Base-by-base conservation (phyloP, 53 echinoderm and acorn worm genomes). In the Stichopus horrens region DNA sequence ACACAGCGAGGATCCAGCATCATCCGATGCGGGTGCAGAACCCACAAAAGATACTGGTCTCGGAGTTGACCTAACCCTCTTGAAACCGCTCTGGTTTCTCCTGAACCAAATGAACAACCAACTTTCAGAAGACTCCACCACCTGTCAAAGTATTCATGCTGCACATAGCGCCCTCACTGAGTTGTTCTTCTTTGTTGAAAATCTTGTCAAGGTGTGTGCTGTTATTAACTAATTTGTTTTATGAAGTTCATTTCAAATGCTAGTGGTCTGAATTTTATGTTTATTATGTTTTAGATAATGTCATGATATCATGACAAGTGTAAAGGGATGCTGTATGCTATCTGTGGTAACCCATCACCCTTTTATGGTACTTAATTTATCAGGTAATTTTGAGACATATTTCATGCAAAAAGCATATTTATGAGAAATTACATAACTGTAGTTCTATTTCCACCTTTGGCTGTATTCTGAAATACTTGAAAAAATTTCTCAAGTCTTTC, bases 91-190 rank as follows among this genome's bases (percentile, higher is more conserved):
- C 19, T 95, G 95, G 94, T 75, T 96, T 18, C 90, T 98, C 57
- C 91, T 98, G 65, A 94, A 98, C 59, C 58, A 92, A 52, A 98
- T 98, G 98, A 93, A 95, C 83, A 71, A 57, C 54, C 87, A 92
- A 23, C 94, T 93, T 74, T 91, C 94, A 21, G 90, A 93, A 0
- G 94, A 98, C 76, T 77, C 89, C 8, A 79, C 83, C 58, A 80
- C 91, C 51, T 86, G 90, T 13, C 92, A 94, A 74, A 92, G 93
- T 74, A 90, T 98, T 67, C 94, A 93, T 6, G 90, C 98, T 1
- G 86, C 92, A 13, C 98, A 98, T 76, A 89, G 98, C 7, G 98
- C 98, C 55, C 92, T 98, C 74, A 94, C 96, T 20, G 98, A 98
- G 66, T 91, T 98, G n/a, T 98, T 98, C 68, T 92, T 95, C 54